Base-by-base conservation (phyloP, 2,888 invertebrate genomes). In the Andrena fulva region DNA sequence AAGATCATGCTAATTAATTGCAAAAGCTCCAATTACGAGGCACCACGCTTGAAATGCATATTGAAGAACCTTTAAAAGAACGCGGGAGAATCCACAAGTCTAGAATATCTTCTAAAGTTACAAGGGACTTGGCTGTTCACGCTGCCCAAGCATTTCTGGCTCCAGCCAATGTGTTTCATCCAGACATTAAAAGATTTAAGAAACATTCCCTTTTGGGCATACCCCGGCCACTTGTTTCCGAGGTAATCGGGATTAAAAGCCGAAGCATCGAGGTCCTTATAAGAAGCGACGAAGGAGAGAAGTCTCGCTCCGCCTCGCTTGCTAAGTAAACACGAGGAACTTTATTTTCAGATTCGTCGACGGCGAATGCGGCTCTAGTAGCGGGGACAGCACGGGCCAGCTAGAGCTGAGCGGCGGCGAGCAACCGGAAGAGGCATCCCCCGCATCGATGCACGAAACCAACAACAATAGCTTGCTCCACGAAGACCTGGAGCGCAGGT, bases 381-480 rank as follows among this genome's bases (percentile, higher is more conserved):
- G 94, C 84, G 93, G 94, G 27, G 94, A 94, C 82, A 93, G 93
- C 69, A 93, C 93, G 73, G 93, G 93, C 48, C 94, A 94, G 80
- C 85, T 93, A 75, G 93, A 93, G 84, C 75, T 93, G 64, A 93
- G 93, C 85, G 93, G 93, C 29, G 93, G 92, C 59, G 93, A 93
- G 69, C 93, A 93, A 77, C 91, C 93, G 71, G 92, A 93, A 83
- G 91, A 93, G 77, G 91, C 93, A 42, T 93, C 94, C 2, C 93
- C 93, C 2, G 91, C 91, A 33, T 93, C 93, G 77, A 91, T 92
- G 66, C 93, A 92, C 90, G 95, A 95, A 90, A 94, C 94, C 86
- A 95, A 95, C 91, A 95, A 95, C 91, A 95, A 95, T 91, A 95
- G 94, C 82, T 93, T 95, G 90, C 94, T 95, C 78, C 95, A 95